These are phyloP conservation scores for Progne subis DNA, from an alignment of 2,113 vertebrate species.

Conservation along the genomic window DNA sequence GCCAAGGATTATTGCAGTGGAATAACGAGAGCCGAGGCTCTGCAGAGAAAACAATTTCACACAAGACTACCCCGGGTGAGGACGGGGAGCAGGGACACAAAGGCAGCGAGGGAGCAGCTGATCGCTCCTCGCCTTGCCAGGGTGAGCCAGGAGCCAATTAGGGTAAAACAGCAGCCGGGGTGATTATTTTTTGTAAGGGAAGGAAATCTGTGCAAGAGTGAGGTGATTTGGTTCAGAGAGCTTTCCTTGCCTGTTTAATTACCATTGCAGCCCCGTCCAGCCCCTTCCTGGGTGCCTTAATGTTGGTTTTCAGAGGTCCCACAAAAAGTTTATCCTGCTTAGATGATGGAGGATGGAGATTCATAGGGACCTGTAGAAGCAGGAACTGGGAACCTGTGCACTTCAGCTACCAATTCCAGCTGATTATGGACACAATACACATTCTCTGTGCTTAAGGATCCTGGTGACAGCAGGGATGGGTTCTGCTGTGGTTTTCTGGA, in stretches of 20 bases:
- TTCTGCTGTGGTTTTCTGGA: not conserved
- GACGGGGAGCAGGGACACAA: not conserved
- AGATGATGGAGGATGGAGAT: not conserved
- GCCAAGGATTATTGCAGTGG: constrained; percentile 58
- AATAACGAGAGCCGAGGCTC: constrained; percentile 23
- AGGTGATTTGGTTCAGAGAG: not conserved
- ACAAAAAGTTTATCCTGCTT: not conserved
- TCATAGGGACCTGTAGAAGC: not conserved
- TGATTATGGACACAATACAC: not conserved
- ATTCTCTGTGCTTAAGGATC: not conserved
- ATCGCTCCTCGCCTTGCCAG: not conserved
- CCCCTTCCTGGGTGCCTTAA: not conserved
- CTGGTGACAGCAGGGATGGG: not conserved
- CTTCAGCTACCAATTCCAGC: not conserved
- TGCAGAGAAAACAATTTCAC: constrained; percentile 70
- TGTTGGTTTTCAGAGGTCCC: not conserved
- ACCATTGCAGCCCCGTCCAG: not conserved
- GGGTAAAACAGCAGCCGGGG: not conserved
- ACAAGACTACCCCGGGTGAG: constrained; percentile 45
- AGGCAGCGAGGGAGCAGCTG: constrained; percentile 14
- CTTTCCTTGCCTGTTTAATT: not conserved
- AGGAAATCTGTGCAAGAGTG: not conserved
- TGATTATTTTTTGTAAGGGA: not conserved
- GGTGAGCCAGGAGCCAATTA: not conserved
- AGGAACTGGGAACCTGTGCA: not conserved